phyloP scores from a whole-genome alignment of 2,113 vertebrate genomes.

The Epinephelus cyanopodus region DNA sequence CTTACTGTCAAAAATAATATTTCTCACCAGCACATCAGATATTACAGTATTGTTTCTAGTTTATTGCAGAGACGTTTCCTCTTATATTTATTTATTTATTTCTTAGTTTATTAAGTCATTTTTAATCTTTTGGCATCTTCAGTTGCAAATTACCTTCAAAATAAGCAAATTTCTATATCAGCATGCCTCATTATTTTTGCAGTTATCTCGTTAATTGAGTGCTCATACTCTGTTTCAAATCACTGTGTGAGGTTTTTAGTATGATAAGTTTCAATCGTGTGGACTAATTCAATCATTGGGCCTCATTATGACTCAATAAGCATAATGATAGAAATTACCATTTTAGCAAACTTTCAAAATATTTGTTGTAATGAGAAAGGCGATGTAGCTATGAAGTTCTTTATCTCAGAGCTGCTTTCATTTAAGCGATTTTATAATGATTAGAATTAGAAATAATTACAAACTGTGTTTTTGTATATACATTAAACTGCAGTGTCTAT shows the following conservation, averaged over 20 bases:
- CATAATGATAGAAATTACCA: slow-evolving; percentile 56
- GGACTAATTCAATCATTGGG: slow-evolving; percentile 52
- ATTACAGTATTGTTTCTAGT: not conserved
- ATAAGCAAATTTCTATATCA: slow-evolving; percentile 25
- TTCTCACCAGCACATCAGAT: slow-evolving; percentile 14
- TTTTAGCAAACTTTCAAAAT: slow-evolving; percentile 47
- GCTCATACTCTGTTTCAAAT: slow-evolving; percentile 41
- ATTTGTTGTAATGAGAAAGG: slow-evolving; percentile 42
- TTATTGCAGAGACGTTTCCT: not conserved
- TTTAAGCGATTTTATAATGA: slow-evolving; percentile 9
- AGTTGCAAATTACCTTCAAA: slow-evolving; percentile 36
- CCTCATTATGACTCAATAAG: slow-evolving; percentile 59
- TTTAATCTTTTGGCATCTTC: not conserved
- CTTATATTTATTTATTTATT: slow-evolving; percentile 13
- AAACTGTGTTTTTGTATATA: slow-evolving; percentile 15
- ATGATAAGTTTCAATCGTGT: slow-evolving; percentile 35
- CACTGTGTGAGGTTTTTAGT: slow-evolving; percentile 4
- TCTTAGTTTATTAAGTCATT: not conserved
- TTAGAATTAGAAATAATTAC: slow-evolving; percentile 6
- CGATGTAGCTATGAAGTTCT: slow-evolving; percentile 10
- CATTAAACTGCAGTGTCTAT: not conserved
- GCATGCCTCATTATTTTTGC: slow-evolving; percentile 55
- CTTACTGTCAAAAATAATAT: not conserved
- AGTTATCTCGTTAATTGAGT: slow-evolving; percentile 50
- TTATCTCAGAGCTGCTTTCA: slow-evolving; percentile 17